Evolutionary conservation across 2,797 vertebrate species (phyloP).

Genomic region (Geotrypetes seraphini): DNA sequence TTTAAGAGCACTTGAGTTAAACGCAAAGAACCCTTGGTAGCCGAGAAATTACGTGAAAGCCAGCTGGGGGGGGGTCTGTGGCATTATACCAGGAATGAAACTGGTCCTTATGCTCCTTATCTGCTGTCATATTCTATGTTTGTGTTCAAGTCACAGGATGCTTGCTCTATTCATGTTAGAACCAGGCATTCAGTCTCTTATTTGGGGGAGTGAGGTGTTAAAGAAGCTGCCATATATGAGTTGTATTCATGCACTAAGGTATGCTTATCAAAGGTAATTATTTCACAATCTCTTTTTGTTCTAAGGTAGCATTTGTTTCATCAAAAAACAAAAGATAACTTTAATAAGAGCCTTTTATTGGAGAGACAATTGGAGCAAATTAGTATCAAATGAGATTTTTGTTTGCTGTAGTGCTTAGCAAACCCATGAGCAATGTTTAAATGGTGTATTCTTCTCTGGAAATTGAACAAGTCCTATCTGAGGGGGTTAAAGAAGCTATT

Average conservation of each 20-base stretch:
- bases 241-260: conserved; percentile 53
- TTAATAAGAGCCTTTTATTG: conserved; percentile 58
- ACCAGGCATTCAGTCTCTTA: conserved; percentile 13
- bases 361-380: conserved; percentile 65
- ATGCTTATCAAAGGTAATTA: conserved; percentile 53
- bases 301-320: conserved; percentile 50
- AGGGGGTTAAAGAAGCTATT: conserved; percentile 66
- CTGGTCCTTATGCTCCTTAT: background rate
- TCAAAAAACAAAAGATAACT: conserved; percentile 55
- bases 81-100: no score
- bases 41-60: no score
- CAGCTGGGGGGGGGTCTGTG: no score
- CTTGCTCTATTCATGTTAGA: conserved; percentile 1
- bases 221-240: conserved; percentile 37
- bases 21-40: no score
- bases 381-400: conserved; percentile 68
- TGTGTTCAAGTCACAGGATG: conserved; percentile 10
- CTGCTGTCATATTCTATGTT: background rate
- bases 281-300: conserved; percentile 56
- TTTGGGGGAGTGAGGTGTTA: fast-evolving
- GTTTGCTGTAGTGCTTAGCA: conserved; percentile 62
- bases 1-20: no score
- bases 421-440: conserved; percentile 63
- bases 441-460: conserved; percentile 54
- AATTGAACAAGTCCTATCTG: conserved; percentile 60